Base-by-base conservation (phyloP, 2,797 vertebrate genomes). In the Heterohyrax brucei region DNA sequence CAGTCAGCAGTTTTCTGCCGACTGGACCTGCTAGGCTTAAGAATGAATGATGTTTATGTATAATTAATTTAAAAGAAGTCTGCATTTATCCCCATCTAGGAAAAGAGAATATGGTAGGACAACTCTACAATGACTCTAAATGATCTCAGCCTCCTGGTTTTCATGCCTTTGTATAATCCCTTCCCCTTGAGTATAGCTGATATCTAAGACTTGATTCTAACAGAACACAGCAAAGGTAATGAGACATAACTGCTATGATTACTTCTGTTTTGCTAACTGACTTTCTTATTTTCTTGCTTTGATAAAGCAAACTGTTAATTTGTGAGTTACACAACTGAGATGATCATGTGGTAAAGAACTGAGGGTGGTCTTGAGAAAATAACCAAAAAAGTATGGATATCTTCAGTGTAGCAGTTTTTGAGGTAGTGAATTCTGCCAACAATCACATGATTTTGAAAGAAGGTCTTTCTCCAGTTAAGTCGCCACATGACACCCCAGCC, bases 361-460 rank as follows among this genome's bases (percentile, higher is more conserved):
- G 18, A 93, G 56, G 24, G 30, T 14, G 50, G 24, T 24, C 21
- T 94, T 79, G 66, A 39, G 76, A 76, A 84, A 89, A 84, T 13
- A 93, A 26, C 53, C 46, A 61, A 26, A 33, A 78, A 95, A 89
- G 7, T 91, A 53, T 13, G 66, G 46, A 78, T 22, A 22, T 66
- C 61, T 9, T 73, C 7, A n/a, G 26, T 83, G 30, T 48, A 79
- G 50, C 28, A 66, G 50, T 50, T 53, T 24, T 91, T 59, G 12
- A 83, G 44, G 72, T 84, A 95, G 91, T 64, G 78, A 91, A 85
- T 46, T 26, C 79, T 93, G 7, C 66, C 76, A 79, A 87, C 19
- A 82, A 68, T 56, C 59, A 83, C 33, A 1, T 46, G 26, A 56
- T 10, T 18, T 91, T 93, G 53, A 72, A 93, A 75, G 6, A 53